These are phyloP conservation scores for Myathropa florea DNA, from an alignment of 2,888 invertebrate genomes.

Conservation along the genomic window DNA sequence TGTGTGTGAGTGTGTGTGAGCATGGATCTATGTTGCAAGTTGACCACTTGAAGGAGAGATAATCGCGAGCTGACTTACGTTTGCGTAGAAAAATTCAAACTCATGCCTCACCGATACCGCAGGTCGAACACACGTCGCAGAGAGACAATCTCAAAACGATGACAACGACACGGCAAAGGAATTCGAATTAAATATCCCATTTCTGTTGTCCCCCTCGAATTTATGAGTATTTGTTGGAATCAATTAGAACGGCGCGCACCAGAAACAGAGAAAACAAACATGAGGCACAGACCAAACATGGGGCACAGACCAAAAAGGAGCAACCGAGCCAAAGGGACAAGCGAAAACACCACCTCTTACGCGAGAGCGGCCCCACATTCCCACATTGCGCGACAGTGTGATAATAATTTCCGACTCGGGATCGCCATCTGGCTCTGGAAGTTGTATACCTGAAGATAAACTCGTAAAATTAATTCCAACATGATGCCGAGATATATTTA, in stretches of 20 bases:
- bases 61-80: slow-evolving; percentile 30
- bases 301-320: neutral
- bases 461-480: slow-evolving; percentile 68
- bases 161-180: slow-evolving; percentile 57
- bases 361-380: slow-evolving; percentile 12
- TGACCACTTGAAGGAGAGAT: neutral
- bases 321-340: slow-evolving; percentile 27
- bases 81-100: slow-evolving; percentile 36
- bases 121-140: neutral
- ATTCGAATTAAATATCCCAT: slow-evolving; percentile 64
- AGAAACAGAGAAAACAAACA: slow-evolving; percentile 45
- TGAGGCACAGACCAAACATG: neutral
- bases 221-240: slow-evolving; percentile 67
- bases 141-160: slow-evolving; percentile 34
- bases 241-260: slow-evolving; percentile 58
- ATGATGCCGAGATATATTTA: slow-evolving; percentile 40
- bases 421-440: slow-evolving; percentile 44
- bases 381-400: slow-evolving; percentile 44
- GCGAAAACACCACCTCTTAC: slow-evolving; percentile 21
- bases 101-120: neutral
- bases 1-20: neutral
- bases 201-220: slow-evolving; percentile 63
- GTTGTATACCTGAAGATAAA: slow-evolving; percentile 55
- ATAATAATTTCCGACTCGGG: slow-evolving; percentile 52
- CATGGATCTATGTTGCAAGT: too few relatives aligned